These are phyloP conservation scores for Smittia sp. DNA, from an alignment of 2,888 invertebrate species.

Conservation along the genomic window DNA sequence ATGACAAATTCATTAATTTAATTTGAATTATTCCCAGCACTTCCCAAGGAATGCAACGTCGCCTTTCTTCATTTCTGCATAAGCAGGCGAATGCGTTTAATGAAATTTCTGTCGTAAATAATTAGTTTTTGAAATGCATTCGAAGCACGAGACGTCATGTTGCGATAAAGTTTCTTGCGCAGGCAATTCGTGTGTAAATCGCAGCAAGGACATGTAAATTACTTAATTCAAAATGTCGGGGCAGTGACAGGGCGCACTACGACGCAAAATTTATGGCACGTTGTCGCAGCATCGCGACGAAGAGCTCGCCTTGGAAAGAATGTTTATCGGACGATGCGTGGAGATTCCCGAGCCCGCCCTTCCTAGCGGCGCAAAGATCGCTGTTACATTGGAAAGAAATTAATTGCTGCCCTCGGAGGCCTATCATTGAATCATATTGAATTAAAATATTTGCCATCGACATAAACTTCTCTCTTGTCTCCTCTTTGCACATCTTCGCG, in stretches of 20 bases:
- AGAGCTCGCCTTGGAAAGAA: not conserved
- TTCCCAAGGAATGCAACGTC: not conserved
- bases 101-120: not conserved
- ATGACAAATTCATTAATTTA: not conserved
- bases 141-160: not conserved
- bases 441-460: too few relatives aligned
- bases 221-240: constrained; percentile 1
- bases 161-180: not conserved
- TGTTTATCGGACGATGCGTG: not conserved
- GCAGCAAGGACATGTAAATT: constrained; percentile 33
- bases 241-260: not conserved
- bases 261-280: not conserved
- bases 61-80: not conserved
- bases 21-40: not conserved
- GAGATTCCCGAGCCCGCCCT: too few relatives aligned
- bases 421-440: too few relatives aligned
- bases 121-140: not conserved
- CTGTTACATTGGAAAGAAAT: too few relatives aligned
- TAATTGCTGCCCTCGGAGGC: too few relatives aligned
- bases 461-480: too few relatives aligned
- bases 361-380: too few relatives aligned
- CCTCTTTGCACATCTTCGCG: too few relatives aligned
- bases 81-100: not conserved
- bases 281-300: not conserved
- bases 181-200: not conserved